These are phyloP conservation scores for Parasteatoda tepidariorum DNA, from an alignment of 1,140 invertebrate genomes.

Conservation along the genomic window DNA sequence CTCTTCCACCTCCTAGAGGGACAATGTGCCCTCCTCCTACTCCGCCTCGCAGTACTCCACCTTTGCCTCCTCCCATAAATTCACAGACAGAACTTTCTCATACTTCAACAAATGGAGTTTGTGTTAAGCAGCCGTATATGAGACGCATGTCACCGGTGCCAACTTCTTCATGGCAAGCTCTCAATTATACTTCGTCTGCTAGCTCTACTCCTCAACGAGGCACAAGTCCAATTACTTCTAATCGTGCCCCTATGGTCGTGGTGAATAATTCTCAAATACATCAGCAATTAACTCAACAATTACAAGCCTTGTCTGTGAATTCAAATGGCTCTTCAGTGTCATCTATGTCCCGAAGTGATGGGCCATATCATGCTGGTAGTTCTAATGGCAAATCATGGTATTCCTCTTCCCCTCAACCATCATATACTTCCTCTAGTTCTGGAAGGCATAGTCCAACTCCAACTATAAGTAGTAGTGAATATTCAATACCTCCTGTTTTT, in stretches of 20 bases:
- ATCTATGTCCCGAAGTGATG: conserved; percentile 73
- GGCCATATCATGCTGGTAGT: conserved; percentile 77
- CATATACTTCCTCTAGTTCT: conserved; percentile 77
- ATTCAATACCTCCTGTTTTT: conserved; percentile 61
- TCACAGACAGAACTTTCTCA: conserved; percentile 69
- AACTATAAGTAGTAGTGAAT: conserved; percentile 73
- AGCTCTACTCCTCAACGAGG: conserved; percentile 72
- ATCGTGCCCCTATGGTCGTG: conserved; percentile 73
- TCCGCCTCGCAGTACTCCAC: conserved; percentile 63
- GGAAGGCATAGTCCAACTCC: conserved; percentile 63
- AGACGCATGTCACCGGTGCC: conserved; percentile 85
- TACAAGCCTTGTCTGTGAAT: conserved; percentile 86
- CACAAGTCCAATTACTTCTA: conserved; percentile 79
- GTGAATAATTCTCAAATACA: conserved; percentile 78
- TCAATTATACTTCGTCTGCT: conserved; percentile 60
- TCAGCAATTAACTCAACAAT: conserved; percentile 86
- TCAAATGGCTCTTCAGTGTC: conserved; percentile 71
- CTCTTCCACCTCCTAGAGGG: conserved; percentile 66
- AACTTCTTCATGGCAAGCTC: conserved; percentile 65
- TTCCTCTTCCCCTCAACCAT: conserved; percentile 77
- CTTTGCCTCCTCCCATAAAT: conserved; percentile 62
- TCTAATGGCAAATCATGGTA: conserved; percentile 57
- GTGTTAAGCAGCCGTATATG: conserved; percentile 78
- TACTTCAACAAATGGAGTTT: conserved; percentile 17
- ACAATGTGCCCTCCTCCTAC: conserved; percentile 62